A percentile compares a stretch with the other conserved stretches of the same genome.
These are phyloP conservation scores for Tetragnatha montana DNA, from an alignment of 2,888 invertebrate species.

Conservation along the genomic window DNA sequence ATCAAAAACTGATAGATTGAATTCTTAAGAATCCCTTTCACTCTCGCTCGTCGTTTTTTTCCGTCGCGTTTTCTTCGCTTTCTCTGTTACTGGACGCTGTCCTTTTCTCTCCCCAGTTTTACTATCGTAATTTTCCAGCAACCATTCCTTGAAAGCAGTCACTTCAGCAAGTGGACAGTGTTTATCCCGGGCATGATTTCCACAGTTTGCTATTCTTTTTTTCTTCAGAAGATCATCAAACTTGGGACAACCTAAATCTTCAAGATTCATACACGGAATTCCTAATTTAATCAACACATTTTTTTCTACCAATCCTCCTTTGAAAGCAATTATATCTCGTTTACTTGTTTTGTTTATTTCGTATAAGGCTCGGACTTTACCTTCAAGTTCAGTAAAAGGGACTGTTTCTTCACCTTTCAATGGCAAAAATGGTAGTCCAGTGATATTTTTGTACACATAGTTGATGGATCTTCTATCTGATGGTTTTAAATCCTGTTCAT, in stretches of 20 bases:
- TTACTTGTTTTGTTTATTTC: neutral
- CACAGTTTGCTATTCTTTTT: neutral
- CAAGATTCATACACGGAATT: slow-evolving; percentile 35
- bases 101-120: too few relatives aligned
- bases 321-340: slow-evolving; percentile 16
- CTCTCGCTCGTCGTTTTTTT: too few relatives aligned
- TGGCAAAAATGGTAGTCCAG: slow-evolving; percentile 23
- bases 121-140: neutral
- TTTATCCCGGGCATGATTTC: slow-evolving; percentile 8
- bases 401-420: slow-evolving; percentile 7
- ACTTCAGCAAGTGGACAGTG: slow-evolving; percentile 45
- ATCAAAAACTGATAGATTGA: too few relatives aligned
- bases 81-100: too few relatives aligned
- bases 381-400: neutral
- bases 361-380: slow-evolving; percentile 11
- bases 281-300: neutral
- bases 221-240: neutral
- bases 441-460: slow-evolving; percentile 15
- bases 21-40: too few relatives aligned
- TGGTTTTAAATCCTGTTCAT: neutral
- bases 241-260: slow-evolving; percentile 32
- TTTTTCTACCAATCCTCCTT: slow-evolving; percentile 27
- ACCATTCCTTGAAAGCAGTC: slow-evolving; percentile 39
- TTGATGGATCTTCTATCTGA: neutral
- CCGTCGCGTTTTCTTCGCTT: too few relatives aligned